A percentile compares a stretch with the other conserved stretches of the same genome.
Evolutionary conservation across 2,797 vertebrate genomes (phyloP).

Genomic region (Harpagifer antarcticus): DNA sequence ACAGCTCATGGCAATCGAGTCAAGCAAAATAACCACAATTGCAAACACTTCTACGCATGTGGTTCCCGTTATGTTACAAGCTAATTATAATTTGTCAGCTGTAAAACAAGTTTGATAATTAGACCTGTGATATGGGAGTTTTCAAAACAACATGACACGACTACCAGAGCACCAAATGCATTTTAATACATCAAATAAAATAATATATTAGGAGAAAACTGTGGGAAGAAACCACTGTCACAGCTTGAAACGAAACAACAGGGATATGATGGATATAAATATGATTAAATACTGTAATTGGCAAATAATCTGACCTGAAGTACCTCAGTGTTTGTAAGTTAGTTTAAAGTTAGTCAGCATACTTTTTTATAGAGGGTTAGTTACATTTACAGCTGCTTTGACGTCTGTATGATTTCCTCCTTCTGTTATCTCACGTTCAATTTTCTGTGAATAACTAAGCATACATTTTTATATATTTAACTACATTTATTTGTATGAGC

Average conservation of each 20-base stretch:
- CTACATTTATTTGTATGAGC: not conserved
- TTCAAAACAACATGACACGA: constrained; percentile 29
- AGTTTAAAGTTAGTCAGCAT: not conserved
- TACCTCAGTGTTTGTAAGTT: not conserved
- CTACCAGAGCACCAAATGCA: not conserved
- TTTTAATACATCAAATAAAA: not conserved
- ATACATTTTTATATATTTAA: not conserved
- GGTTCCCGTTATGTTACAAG: constrained; percentile 36
- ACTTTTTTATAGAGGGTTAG: not conserved
- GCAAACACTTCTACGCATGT: constrained; percentile 38
- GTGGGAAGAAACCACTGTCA: not conserved
- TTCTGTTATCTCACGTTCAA: not conserved
- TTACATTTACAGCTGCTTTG: not conserved
- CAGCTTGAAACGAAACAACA: not conserved
- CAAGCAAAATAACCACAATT: constrained; percentile 35
- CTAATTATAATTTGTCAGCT: constrained; percentile 46
- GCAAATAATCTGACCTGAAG: not conserved
- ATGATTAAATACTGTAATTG: not conserved
- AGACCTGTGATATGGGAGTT: constrained; percentile 31
- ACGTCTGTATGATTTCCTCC: not conserved
- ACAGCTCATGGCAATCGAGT: constrained; percentile 24
- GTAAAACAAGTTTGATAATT: constrained; percentile 30
- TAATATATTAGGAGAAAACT: not conserved
- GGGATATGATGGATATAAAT: not conserved
- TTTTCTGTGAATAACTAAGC: not conserved